These are phyloP conservation scores for Hermetia illucens DNA, from an alignment of 1,140 invertebrate genomes.

Conservation along the genomic window DNA sequence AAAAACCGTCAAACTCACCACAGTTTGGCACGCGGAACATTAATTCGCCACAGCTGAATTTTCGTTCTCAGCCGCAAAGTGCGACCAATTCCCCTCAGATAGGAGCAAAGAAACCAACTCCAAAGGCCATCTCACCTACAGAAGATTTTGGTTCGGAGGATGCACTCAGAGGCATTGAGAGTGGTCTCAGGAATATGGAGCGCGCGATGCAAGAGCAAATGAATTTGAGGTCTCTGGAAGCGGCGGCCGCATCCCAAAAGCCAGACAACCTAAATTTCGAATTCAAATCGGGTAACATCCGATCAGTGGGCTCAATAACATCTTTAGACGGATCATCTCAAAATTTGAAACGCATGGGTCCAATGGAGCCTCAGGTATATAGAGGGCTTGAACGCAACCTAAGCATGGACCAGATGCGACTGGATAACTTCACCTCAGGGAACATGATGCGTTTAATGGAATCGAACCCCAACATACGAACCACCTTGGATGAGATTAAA, in stretches of 20 bases:
- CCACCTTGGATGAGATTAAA: conserved; percentile 3
- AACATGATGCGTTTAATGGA: conserved; percentile 2
- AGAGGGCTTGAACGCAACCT: conserved; percentile 6
- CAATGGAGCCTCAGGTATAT: conserved; percentile 4
- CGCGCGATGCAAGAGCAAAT: conserved; percentile 31
- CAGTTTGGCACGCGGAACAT: conserved; percentile 1
- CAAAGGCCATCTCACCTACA: conserved; percentile 14
- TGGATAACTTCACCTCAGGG: conserved; percentile 2
- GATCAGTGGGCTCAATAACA: conserved; percentile 6
- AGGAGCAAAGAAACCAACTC: neutral
- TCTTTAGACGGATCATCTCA: conserved; percentile 5
- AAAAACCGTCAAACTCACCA: conserved; percentile 1
- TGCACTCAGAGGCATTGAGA: conserved; percentile 27
- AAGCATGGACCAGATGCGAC: conserved; percentile 9
- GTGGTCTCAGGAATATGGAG: conserved; percentile 28
- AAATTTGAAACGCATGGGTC: conserved; percentile 1
- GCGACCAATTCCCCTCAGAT: conserved; percentile 5
- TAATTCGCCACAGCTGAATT: conserved; percentile 6
- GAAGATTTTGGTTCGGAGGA: conserved; percentile 30
- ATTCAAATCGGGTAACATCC: conserved; percentile 19
- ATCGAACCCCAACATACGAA: conserved; percentile 3
- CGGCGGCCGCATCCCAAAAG: conserved; percentile 8
- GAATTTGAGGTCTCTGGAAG: conserved; percentile 25
- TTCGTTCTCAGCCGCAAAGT: conserved; percentile 7
- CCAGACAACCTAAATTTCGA: conserved; percentile 21